Base-by-base conservation (phyloP, 35 echinoderm and acorn worm species). In the Amphiura filiformis region DNA sequence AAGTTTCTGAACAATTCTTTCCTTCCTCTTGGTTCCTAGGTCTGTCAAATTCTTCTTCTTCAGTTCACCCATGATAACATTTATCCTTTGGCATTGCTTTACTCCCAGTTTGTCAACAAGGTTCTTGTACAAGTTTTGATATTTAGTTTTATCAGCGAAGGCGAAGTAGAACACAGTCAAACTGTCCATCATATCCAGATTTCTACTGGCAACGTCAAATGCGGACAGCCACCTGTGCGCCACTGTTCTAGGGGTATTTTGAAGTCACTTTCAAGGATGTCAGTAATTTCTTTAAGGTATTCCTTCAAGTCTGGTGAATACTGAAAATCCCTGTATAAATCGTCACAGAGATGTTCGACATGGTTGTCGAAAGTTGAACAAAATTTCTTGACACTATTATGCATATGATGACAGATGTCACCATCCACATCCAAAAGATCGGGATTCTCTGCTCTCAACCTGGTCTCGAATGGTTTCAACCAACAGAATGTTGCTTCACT, bases 371-470 rank as follows among this genome's bases (percentile, higher is more conserved):
- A 86, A 64, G 57, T 77, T 86, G 13, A n/a, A 34, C 84, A 86
- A 37, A 64, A 90, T 84, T 90, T 90, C 39, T 84, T 84, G 22
- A 90, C 81, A 11, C 31, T 38, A 42, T 86, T 91, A 75, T 86
- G 89, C 32, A 91, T 75, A 80, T 81, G 83, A 80, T 91, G 83
- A 42, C 89, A 91, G 32, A 91, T 81, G 49, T 91, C 83, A 32
- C 89, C 83, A 80, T 86, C 89, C 39, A 91, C 86, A 76, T 91
- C 89, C 36, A 86, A 44, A 39, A 91, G 76, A 33, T 91, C 76
- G 7, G 89, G 82, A 33, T 75, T 76, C 18, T 37, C 33, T 26
- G 86, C 83, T 37, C 83, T 34, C 13, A 91, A 40, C 28, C 26
- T 79, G 17, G 49, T 78, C 56, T 91, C 89, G 86, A 91, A 91